Base-by-base conservation (phyloP, 2,888 invertebrate genomes). In the Frankliniella intonsa region DNA sequence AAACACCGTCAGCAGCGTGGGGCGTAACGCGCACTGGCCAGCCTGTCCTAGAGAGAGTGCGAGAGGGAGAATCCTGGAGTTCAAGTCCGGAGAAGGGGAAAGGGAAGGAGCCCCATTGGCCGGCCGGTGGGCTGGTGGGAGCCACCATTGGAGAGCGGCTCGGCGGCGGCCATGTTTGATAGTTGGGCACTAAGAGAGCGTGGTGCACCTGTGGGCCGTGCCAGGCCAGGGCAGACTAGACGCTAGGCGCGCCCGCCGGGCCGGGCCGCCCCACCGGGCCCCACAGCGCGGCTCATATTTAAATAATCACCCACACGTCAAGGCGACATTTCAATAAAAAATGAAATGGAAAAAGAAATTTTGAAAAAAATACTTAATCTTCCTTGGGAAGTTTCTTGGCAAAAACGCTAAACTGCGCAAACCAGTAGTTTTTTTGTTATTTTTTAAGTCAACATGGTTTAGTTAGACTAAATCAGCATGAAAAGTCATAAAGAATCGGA, bases 111-210 rank as follows among this genome's bases (percentile, higher is more conserved):
- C 38, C 38, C 38, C 22, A 76, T 76, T 76, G 69, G 69, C 25
- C 25, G 69, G 69, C 69, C 69, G 69, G 22, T 12, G 22, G 25
- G 12, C 22, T 22, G 69, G 22, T 9, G 69, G 69, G 22, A 25
- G 69, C 69, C 25, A 12, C 69, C 25, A 76, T 76, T 76, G 69
- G 69, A 76, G 25, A 25, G 69, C 69, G 69, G 38, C 38, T 38
- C 38, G 38, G 25, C 69, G 69, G 69, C 69, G 25, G 69, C 69
- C 69, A 76, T 76, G 69, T 76, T 76, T 22, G 69, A 76, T 76
- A 76, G 69, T 25, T n/a, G 25, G 22, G 69, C 69, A 76, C 69
- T 76, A 76, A 76, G 69, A 76, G 69, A 22, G 69, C 69, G 25
- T 25, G 22, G 22, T 76, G 69, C 69, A 76, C 69, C 12, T 9